Conservation (phyloP, 2,888 invertebrate genomes). For the Aspidiotus rigidus region DNA sequence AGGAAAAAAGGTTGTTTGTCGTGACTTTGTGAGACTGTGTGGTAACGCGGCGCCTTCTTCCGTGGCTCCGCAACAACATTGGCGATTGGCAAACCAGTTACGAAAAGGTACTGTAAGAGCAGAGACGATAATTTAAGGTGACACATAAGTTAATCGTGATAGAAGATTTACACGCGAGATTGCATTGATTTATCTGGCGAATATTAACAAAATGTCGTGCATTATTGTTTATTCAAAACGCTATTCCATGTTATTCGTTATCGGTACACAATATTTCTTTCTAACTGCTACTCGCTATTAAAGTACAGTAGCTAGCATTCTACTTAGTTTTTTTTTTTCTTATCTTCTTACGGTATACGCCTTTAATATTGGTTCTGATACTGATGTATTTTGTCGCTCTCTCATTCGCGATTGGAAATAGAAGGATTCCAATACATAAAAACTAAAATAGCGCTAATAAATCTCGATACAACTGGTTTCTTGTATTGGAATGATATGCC, state of each 20-base stretch:
- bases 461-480: constrained; percentile 27
- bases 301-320: constrained; percentile 24
- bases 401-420: background rate
- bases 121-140: constrained; percentile 24
- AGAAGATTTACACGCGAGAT: constrained; percentile 25
- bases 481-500: background rate
- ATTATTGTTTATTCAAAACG: constrained; percentile 31
- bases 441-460: constrained; percentile 30
- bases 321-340: background rate
- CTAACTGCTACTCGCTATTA: constrained; percentile 30
- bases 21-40: too few species aligned
- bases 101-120: background rate
- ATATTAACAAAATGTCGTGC: constrained; percentile 33
- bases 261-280: constrained; percentile 31
- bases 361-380: background rate
- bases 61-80: too few species aligned
- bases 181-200: constrained; percentile 30
- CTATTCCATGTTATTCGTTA: constrained; percentile 32
- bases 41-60: too few species aligned
- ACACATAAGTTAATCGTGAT: constrained; percentile 27
- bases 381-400: background rate
- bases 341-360: background rate
- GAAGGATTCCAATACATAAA: background rate
- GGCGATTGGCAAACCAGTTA: constrained; percentile 13
- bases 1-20: too few species aligned